Evolutionary conservation across 53 echinoderm and acorn worm genomes (phyloP).

Genomic region (Temnopleurus reevesii): DNA sequence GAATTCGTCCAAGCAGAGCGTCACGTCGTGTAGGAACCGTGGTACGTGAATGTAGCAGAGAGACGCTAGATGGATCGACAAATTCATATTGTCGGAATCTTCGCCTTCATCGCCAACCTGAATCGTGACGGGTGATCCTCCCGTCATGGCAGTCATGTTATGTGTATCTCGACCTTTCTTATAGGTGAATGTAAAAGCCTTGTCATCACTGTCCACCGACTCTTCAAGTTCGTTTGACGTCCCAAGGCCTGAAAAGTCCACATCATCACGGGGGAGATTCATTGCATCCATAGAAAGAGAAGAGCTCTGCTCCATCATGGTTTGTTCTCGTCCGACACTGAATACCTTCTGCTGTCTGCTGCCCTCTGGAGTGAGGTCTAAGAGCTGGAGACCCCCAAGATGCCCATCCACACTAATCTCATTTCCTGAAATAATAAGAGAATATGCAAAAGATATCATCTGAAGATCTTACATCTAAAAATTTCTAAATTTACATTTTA

Average conservation of each 20-base stretch:
- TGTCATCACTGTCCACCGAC: constrained; percentile 61
- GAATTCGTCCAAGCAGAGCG: constrained; percentile 87
- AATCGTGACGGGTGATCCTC: background rate
- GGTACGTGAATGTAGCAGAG: constrained; percentile 94
- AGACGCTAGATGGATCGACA: constrained; percentile 81
- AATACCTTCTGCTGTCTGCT: constrained; percentile 88
- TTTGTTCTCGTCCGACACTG: constrained; percentile 82
- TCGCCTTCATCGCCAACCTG: constrained; percentile 40
- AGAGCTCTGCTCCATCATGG: constrained; percentile 36
- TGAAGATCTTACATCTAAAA: too few relatives aligned
- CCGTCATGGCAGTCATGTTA: background rate
- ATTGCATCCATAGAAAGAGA: background rate
- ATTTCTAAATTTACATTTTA: too few relatives aligned
- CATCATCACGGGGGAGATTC: constrained; percentile 40
- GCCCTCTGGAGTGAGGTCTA: constrained; percentile 93
- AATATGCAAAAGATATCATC: too few relatives aligned
- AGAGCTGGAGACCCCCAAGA: constrained; percentile 90
- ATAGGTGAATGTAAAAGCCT: constrained; percentile 54
- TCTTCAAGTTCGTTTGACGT: background rate
- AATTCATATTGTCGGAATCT: background rate
- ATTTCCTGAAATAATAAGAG: constrained; percentile 40
- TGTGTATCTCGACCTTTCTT: background rate
- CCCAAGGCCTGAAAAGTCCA: constrained; percentile 58
- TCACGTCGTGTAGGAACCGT: constrained; percentile 80
- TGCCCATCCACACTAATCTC: constrained; percentile 80